Base-by-base conservation (phyloP, 2,113 vertebrate genomes). In the Solea senegalensis region DNA sequence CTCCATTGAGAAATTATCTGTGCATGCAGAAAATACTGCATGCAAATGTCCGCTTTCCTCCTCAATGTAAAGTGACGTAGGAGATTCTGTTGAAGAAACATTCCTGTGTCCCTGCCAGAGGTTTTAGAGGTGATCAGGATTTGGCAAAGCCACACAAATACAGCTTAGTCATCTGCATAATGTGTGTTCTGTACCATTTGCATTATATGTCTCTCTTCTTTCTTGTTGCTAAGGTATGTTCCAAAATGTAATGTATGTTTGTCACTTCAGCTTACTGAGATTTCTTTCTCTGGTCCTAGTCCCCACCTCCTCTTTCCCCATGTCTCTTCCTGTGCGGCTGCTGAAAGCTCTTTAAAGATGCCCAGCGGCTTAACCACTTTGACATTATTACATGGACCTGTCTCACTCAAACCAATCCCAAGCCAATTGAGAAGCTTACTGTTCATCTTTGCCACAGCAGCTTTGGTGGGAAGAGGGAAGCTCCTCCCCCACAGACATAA, bases 321-420 rank as follows among this genome's bases (percentile, higher is more conserved):
- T 46, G 65, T 51, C 65, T 48, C 70, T 65, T 53, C 65, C 74
- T 58, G 59, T 43, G 72, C 64, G 76, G 74, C 81, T 77, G 84
- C 78, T 84, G 83, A 90, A 88, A 91, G 87, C 87, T 88, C 89
- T 91, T 89, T 91, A 93, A 91, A 89, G 89, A 86, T 71, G 86
- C 87, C 86, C 65, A 6, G 58, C 69, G 87, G 84, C 86, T 92
- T 89, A 91, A 88, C 86, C 86, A 91, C 87, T 90, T 85, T 88
- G 86, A 91, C 89, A 86, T 91, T 86, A 91, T 92, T 89, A 88
- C 88, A 93, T 70, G 71, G 83, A 86, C 82, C 80, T 87, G 88
- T 88, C 86, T 83, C 84, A 89, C 82, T 90, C 88, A 91, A 86
- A 90, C 80, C 87, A 82, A 87, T 89, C 91, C 85, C 77, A 80